Base-by-base conservation (phyloP, 2,113 vertebrate species). In the Cynopterus brachyotis region DNA sequence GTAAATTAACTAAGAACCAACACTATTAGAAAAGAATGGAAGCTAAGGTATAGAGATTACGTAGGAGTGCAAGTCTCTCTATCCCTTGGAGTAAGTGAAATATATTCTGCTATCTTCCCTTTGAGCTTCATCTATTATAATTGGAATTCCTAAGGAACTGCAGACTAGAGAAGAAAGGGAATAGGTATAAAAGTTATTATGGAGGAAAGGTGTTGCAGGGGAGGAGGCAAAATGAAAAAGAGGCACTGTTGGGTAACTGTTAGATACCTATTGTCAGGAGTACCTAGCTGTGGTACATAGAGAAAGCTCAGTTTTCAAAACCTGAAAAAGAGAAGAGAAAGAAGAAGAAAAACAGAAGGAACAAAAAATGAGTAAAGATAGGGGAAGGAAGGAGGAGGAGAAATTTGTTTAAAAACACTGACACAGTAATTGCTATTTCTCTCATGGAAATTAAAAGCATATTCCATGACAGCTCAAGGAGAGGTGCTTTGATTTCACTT, bases 1-100 rank as follows among this genome's bases (percentile, higher is more conserved):
- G n/a, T 79, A 97, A 86, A 69, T 60, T 50, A 57, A 53, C 40
- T 70, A 88, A 62, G 37, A 73, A 37, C 7, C 75, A 82, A 92
- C 59, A 28, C 37, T 19, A 6, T 19, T 57, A 69, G 26, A 84
- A 72, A 90, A 87, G 11, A 37, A 1, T 24, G 35, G 28, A 62
- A 57, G 30, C 28, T 42, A 5, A 24, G 5, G 2, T 37, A 53
- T 30, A 35, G 28, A 67, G 6, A 60, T 20, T 70, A 3, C 3
- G 32, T 22, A 47, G 6, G 17, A 40, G 6, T 35, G 1, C 6
- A 60, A 42, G 8, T 50, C 0, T 5, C 32, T 86, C 11, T 13
- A 3, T 45, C 9, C 69, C 1, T 5, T 2, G 55, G 12, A 22
- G 15, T 17, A 57, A 70, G 2, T 13, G 35, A 2, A 0, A 28